Evolutionary conservation across 2,113 vertebrate genomes (phyloP), one percentile per base, ranked within the genome.

Genomic region (Candoia aspera): DNA sequence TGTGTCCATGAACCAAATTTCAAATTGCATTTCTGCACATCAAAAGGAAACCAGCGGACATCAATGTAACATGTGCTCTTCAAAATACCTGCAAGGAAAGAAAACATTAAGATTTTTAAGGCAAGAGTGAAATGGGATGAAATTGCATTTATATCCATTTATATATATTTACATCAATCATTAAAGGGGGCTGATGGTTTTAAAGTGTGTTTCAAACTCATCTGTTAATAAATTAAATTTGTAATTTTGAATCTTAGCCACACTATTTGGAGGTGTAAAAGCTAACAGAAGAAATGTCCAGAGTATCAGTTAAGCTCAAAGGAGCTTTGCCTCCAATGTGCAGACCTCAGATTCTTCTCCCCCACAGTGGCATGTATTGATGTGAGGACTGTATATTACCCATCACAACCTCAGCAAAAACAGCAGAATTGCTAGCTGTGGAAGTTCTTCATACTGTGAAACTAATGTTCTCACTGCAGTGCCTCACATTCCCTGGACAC

Each of bases 1-100:
- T 99, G 96, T 6, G 98, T 99, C 98, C 98, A 99, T 29, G 98
- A 99, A 86, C 98, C 98, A 94, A 99, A 99, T 96, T 99, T 99
- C 93, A 99, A 96, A 95, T 99, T 96, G 88, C 98, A 99, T 94
- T 98, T 99, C 96, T 99, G 98, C 60, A 99, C 98, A 87, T 99
- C 98, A 87, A 99, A 99, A 15, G 98, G 98, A 96, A 99, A 99
- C 98, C 98, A 99, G 91, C 98, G 98, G 10, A 99, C 98, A 68
- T 99, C 98, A 24, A 99, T 99, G 92, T 99, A 99, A 93, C 98
- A 99, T 0, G 98, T 99, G 53, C 96, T 96, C 91, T 97, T 97
- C 95, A 97, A 91, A 95, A 97, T 97, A 86, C 98, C 96, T 97
- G 91, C 58, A 68, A 92, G 15, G 0, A 0, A 93, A 88, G 12